Percentiles rank a stretch among this genome's conserved stretches.
These are phyloP conservation scores for Aulostomus chinensis DNA, from an alignment of 2,797 vertebrate species.

Conservation along the genomic window DNA sequence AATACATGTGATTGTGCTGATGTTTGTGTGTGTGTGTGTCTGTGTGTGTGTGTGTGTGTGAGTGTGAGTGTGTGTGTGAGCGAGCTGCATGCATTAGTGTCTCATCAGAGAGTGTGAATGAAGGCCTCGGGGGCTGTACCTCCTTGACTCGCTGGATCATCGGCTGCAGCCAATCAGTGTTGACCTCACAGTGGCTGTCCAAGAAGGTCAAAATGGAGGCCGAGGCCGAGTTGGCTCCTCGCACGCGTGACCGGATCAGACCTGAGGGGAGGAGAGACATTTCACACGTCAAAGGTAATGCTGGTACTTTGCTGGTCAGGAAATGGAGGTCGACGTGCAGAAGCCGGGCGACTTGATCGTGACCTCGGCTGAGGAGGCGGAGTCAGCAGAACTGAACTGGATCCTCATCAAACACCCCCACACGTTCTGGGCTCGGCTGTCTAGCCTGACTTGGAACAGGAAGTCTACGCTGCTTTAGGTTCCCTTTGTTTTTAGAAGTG, in stretches of 20 bases:
- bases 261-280: slow-evolving; percentile 76
- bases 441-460: too few relatives aligned
- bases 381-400: too few relatives aligned
- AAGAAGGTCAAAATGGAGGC: slow-evolving; percentile 93
- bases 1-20: too few relatives aligned
- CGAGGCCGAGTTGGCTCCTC: slow-evolving; percentile 88
- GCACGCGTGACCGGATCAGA: slow-evolving; percentile 94
- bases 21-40: slow-evolving; percentile 9
- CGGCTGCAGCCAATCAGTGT: slow-evolving; percentile 95
- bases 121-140: slow-evolving; percentile 78
- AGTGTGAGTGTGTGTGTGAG: background rate
- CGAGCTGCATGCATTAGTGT: slow-evolving; percentile 10
- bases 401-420: too few relatives aligned
- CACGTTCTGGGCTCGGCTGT: too few relatives aligned
- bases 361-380: too few relatives aligned
- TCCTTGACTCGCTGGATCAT: slow-evolving; percentile 96
- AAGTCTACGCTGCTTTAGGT: too few relatives aligned
- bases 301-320: too few relatives aligned
- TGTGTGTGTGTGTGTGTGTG: slow-evolving; percentile 1
- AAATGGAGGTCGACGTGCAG: too few relatives aligned
- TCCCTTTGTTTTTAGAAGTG: too few relatives aligned
- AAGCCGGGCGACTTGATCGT: too few relatives aligned
- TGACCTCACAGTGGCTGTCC: slow-evolving; percentile 99
- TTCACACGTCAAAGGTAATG: background rate
- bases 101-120: slow-evolving; percentile 35